phyloP scores from a whole-genome alignment of 2,797 vertebrate genomes.

The Tiaroga cobitis region DNA sequence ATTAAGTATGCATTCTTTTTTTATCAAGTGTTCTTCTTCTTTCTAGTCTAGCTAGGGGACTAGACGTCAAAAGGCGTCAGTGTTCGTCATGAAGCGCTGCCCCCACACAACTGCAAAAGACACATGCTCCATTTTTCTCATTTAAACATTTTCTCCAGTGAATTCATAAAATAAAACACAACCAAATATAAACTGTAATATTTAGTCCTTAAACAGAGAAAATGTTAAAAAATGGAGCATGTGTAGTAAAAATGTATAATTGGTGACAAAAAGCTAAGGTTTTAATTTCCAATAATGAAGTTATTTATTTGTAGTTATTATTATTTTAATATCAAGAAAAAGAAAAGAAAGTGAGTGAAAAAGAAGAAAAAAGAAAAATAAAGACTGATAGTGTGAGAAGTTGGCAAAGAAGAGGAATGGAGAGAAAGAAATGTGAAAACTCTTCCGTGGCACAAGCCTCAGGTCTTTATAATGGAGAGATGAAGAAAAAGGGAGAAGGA shows the following conservation, averaged over 20 bases:
- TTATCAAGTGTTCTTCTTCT: neutral
- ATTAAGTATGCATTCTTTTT: neutral
- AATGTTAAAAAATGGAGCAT: neutral
- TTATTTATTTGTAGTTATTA: too few relatives aligned
- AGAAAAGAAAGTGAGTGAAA: neutral
- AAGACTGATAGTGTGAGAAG: constrained; percentile 5
- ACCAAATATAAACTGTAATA: neutral
- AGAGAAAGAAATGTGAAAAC: neutral
- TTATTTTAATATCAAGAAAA: neutral
- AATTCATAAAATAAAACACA: neutral
- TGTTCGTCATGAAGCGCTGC: neutral
- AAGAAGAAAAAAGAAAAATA: neutral
- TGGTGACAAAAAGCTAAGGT: neutral
- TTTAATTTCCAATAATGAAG: neutral
- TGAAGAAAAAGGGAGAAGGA: neutral
- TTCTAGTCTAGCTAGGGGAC: neutral
- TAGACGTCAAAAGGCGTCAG: neutral
- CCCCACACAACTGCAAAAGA: neutral
- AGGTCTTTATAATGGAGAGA: constrained; percentile 31
- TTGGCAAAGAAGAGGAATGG: neutral
- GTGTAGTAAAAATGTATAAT: neutral
- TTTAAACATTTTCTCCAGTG: neutral
- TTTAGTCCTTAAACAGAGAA: too few relatives aligned
- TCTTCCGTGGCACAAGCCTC: constrained; percentile 28
- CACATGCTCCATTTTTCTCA: neutral